Conservation (phyloP, 2,888 invertebrate genomes). For the Oscheius sp. region DNA sequence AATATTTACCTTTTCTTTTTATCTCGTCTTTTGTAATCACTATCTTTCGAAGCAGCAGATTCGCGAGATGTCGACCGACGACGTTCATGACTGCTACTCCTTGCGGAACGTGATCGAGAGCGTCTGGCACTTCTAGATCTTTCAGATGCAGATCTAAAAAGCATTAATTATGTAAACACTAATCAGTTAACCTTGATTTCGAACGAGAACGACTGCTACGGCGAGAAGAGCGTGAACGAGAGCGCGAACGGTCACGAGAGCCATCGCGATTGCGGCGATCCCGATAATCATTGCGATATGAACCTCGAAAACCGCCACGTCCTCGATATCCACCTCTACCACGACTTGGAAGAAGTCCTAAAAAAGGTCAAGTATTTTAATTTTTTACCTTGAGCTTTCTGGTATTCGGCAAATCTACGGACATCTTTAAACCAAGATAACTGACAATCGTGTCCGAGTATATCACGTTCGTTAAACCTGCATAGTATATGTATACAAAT, state of each 20-base stretch:
- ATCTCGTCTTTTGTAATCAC: not conserved
- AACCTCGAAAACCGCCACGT: conserved; percentile 8
- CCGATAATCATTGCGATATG: conserved; percentile 10
- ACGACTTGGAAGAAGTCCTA: conserved; percentile 4
- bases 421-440: conserved; percentile 68
- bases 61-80: conserved; percentile 4
- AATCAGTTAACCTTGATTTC: conserved; percentile 4
- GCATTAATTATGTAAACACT: not conserved
- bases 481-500: conserved; percentile 33
- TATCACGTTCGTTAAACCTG: conserved; percentile 56
- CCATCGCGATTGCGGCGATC: conserved; percentile 12
- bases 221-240: conserved; percentile 24
- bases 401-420: conserved; percentile 55
- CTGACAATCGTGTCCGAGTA: conserved; percentile 59
- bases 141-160: not conserved
- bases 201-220: conserved; percentile 22
- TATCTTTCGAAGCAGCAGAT: not conserved
- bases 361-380: not conserved
- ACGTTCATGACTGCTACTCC: conserved; percentile 3
- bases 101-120: conserved; percentile 16
- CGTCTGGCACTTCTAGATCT: conserved; percentile 1
- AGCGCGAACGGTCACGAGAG: conserved; percentile 16
- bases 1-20: not conserved
- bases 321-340: conserved; percentile 21
- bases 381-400: conserved; percentile 22